These are phyloP conservation scores for Aurelia sp. DNA, from an alignment of 30 jellyfish, hydroid and myxozoan genomes.

Conservation along the genomic window DNA sequence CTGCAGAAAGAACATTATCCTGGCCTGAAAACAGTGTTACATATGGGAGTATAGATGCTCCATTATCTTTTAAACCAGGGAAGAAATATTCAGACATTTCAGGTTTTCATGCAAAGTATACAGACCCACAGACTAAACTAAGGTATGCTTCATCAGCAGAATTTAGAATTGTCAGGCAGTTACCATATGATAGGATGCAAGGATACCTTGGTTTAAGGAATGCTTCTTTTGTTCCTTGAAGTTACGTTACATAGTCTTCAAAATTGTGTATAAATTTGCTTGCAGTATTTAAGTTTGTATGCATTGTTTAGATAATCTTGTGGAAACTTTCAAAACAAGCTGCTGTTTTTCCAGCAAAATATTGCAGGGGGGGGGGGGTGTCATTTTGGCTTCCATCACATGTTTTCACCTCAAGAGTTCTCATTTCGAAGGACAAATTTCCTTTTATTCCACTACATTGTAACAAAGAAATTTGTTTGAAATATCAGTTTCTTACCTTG, in stretches of 20 bases:
- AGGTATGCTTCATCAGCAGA: constrained; percentile 79
- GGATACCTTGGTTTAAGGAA: constrained; percentile 83
- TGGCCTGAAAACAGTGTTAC: constrained; percentile 76
- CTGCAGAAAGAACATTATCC: constrained; percentile 70
- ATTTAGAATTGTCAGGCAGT: constrained; percentile 70
- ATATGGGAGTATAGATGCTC: constrained; percentile 89
- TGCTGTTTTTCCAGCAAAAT: no score
- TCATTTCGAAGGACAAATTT: no score
- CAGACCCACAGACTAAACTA: constrained; percentile 91
- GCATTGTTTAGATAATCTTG: no score
- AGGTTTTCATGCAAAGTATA: constrained; percentile 90
- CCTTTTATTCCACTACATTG: no score
- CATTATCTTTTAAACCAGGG: constrained; percentile 93
- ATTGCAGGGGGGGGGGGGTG: no score
- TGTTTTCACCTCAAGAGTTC: no score
- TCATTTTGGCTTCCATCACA: no score
- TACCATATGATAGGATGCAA: constrained; percentile 92
- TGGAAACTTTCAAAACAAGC: no score
- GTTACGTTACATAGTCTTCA: not conserved
- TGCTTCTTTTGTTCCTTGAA: constrained; percentile 73
- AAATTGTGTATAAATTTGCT: no score
- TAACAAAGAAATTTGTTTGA: no score
- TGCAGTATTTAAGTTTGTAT: no score
- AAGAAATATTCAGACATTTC: constrained; percentile 90
- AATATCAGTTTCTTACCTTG: no score